A percentile compares a stretch with the other conserved stretches of the same genome.
Evolutionary conservation across 30 jellyfish, hydroid and myxozoan genomes (phyloP).

Genomic region (Rhopilema esculentum): DNA sequence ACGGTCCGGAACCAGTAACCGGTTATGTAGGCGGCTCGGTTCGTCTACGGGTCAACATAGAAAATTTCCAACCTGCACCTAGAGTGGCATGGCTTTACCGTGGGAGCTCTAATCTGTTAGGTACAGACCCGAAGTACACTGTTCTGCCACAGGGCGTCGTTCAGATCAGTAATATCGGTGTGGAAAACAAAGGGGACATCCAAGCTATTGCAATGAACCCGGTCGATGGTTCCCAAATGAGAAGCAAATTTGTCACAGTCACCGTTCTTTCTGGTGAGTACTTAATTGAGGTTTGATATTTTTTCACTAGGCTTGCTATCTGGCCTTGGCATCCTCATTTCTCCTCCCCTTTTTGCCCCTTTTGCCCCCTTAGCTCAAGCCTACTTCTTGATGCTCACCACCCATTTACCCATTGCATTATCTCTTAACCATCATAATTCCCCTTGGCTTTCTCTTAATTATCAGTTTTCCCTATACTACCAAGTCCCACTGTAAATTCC

Average conservation of each 20-base stretch:
- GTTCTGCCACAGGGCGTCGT: slow-evolving; percentile 89
- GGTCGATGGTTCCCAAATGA: slow-evolving; percentile 32
- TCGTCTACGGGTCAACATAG: slow-evolving; percentile 70
- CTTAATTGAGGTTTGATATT: background rate
- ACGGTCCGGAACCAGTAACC: slow-evolving; percentile 53
- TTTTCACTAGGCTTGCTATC: background rate
- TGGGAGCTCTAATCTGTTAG: slow-evolving; percentile 59
- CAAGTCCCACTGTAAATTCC: too few relatives aligned
- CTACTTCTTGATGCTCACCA: too few relatives aligned
- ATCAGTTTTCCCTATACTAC: too few relatives aligned
- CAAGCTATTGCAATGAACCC: slow-evolving; percentile 77
- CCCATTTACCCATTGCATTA: too few relatives aligned
- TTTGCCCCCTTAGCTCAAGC: background rate
- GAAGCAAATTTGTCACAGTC: slow-evolving; percentile 64
- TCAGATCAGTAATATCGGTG: slow-evolving; percentile 48
- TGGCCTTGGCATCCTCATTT: background rate
- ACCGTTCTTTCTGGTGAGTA: slow-evolving; percentile 72
- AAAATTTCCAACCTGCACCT: slow-evolving; percentile 85
- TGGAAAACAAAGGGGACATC: slow-evolving; percentile 80
- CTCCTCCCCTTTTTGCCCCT: background rate
- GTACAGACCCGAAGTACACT: slow-evolving; percentile 75
- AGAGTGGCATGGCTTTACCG: slow-evolving; percentile 86
- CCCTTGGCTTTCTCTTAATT: too few relatives aligned
- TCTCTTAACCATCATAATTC: too few relatives aligned
- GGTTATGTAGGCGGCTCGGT: slow-evolving; percentile 86